Percentiles rank a stretch among this genome's conserved stretches.
Evolutionary conservation across 1,140 invertebrate species (phyloP).

Genomic region (Marisa cornuarietis): DNA sequence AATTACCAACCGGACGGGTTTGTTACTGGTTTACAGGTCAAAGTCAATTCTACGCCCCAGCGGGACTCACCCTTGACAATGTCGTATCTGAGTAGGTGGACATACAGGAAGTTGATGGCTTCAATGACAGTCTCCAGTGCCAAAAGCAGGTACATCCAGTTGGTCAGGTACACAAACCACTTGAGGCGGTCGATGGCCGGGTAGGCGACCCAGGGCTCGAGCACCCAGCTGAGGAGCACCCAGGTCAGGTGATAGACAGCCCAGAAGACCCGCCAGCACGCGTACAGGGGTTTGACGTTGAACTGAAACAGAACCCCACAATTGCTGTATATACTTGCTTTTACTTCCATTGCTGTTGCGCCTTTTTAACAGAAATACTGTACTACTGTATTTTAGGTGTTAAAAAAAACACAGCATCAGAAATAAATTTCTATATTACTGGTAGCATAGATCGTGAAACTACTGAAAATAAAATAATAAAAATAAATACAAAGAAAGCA

Average conservation of each 20-base stretch:
- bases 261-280: slow-evolving; percentile 47
- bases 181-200: slow-evolving; percentile 34
- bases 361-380: too few relatives aligned
- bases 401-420: too few relatives aligned
- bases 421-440: too few relatives aligned
- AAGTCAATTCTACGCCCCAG: too few relatives aligned
- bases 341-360: too few relatives aligned
- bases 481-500: too few relatives aligned
- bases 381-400: too few relatives aligned
- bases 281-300: slow-evolving; percentile 30
- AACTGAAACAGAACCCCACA: slow-evolving; percentile 20
- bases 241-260: slow-evolving; percentile 46
- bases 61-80: slow-evolving; percentile 37
- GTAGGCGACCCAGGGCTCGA: slow-evolving; percentile 34
- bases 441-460: too few relatives aligned
- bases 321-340: too few relatives aligned
- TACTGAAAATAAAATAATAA: too few relatives aligned
- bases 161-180: slow-evolving; percentile 55
- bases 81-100: slow-evolving; percentile 34
- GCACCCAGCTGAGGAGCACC: slow-evolving; percentile 44
- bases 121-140: slow-evolving; percentile 43
- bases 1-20: too few relatives aligned
- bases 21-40: too few relatives aligned
- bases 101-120: slow-evolving; percentile 28
- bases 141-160: slow-evolving; percentile 51